phyloP scores from a whole-genome alignment of 1,140 invertebrate species.

The Caenorhabditis latens region DNA sequence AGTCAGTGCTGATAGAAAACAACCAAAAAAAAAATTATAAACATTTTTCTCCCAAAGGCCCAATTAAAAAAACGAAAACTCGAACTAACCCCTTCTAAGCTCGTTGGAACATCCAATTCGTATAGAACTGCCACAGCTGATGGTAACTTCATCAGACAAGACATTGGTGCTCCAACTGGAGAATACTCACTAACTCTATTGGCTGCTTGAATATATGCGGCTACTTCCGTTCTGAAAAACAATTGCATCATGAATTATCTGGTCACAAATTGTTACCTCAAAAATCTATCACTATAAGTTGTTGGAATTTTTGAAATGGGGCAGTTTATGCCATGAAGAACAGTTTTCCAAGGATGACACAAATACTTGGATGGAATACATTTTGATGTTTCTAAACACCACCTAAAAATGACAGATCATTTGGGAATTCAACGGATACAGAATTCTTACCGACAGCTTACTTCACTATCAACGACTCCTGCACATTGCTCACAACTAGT shows the following conservation, averaged over 20 bases:
- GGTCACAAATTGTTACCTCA: not conserved
- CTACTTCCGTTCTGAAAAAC: conserved; percentile 27
- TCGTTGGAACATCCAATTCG: conserved; percentile 8
- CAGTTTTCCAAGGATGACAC: conserved; percentile 40
- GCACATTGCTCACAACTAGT: conserved; percentile 16
- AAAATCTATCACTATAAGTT: conserved; percentile 21
- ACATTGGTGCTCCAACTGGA: conserved; percentile 34
- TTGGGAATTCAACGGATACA: not conserved
- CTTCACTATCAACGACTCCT: not conserved
- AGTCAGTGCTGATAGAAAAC: no score
- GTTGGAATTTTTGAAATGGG: not conserved
- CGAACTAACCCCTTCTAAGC: not conserved
- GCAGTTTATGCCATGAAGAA: conserved; percentile 16
- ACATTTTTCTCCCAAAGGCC: no score
- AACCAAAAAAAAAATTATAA: no score
- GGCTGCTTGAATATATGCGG: conserved; percentile 30
- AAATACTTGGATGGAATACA: conserved; percentile 3
- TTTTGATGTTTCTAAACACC: not conserved
- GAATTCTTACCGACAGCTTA: conserved; percentile 16
- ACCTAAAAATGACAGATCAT: not conserved
- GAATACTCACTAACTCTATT: conserved; percentile 36
- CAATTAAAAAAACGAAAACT: no score
- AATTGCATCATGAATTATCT: not conserved
- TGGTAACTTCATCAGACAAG: conserved; percentile 7
- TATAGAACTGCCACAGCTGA: not conserved